These are phyloP conservation scores for Nyleta sp. DNA, from an alignment of 2,888 invertebrate species.

Conservation along the genomic window DNA sequence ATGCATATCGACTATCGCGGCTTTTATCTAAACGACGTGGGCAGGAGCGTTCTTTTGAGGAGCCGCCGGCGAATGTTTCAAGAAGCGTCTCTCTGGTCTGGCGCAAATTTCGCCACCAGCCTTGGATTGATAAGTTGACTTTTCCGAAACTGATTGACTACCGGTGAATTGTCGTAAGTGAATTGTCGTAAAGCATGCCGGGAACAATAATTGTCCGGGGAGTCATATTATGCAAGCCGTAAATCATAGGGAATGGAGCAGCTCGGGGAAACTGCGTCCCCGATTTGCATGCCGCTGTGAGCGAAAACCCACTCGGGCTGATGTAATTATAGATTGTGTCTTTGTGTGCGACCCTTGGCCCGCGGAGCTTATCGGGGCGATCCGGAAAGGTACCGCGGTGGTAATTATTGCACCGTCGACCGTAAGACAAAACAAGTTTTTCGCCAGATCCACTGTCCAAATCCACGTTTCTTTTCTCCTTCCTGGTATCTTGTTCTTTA, in stretches of 20 bases:
- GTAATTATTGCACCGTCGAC: constrained; percentile 36
- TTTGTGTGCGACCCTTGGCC: constrained; percentile 44
- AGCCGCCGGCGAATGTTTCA: constrained; percentile 53
- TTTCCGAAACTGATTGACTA: neutral
- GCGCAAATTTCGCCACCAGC: constrained; percentile 6
- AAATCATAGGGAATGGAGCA: constrained; percentile 49
- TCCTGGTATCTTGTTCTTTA: too few relatives aligned
- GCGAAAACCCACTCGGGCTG: constrained; percentile 34
- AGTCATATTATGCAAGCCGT: constrained; percentile 55
- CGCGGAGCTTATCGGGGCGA: constrained; percentile 39
- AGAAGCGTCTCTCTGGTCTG: too few relatives aligned
- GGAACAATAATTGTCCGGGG: constrained; percentile 48
- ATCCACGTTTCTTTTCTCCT: too few relatives aligned
- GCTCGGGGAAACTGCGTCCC: constrained; percentile 22
- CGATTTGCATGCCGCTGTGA: constrained; percentile 44
- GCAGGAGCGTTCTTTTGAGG: constrained; percentile 42
- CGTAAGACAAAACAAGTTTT: too few relatives aligned
- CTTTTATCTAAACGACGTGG: constrained; percentile 58
- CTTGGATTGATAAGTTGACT: too few relatives aligned
- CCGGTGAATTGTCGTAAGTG: constrained; percentile 23
- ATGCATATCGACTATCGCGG: constrained; percentile 52
- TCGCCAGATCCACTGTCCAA: too few relatives aligned
- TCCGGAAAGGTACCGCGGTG: constrained; percentile 18
- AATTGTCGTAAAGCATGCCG: constrained; percentile 38
- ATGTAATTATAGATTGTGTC: constrained; percentile 61